Conservation (phyloP, 2,888 invertebrate species). For the Omphaloscelis lunosa region DNA sequence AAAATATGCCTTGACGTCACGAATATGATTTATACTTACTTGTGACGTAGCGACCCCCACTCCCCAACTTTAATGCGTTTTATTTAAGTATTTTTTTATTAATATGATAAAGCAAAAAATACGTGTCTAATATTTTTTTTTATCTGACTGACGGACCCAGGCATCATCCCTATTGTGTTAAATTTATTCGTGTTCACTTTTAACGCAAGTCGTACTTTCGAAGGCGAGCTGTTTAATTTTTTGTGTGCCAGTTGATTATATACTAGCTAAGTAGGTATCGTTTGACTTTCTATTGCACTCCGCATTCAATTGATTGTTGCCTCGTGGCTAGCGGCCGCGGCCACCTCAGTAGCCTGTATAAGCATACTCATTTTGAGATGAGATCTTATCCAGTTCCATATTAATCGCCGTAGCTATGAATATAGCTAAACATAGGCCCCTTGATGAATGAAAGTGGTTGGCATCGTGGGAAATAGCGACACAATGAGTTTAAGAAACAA, state of each 20-base stretch:
- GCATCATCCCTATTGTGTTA: conserved; percentile 4
- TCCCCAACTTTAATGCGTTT: no score
- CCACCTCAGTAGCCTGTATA: conserved; percentile 43
- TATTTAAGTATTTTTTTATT: no score
- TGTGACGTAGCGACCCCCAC: no score
- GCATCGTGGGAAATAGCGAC: conserved; percentile 52
- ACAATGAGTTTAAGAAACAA: conserved; percentile 55
- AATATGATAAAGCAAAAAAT: no score
- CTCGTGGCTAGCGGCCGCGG: conserved; percentile 51
- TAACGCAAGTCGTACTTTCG: conserved; percentile 34
- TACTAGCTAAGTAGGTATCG: conserved; percentile 45
- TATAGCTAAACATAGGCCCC: conserved; percentile 39
- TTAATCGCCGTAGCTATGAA: conserved; percentile 58
- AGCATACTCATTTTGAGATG: conserved; percentile 59
- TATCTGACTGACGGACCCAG: no score
- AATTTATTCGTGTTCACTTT: conserved; percentile 49
- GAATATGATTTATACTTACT: no score
- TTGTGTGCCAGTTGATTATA: conserved; percentile 55
- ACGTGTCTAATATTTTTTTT: no score
- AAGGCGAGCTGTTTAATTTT: conserved; percentile 28
- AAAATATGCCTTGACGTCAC: no score
- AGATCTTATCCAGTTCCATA: conserved; percentile 62
- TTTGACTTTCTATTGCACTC: conserved; percentile 63
- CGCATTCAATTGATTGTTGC: conserved; percentile 65
- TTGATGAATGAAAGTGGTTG: conserved; percentile 60